phyloP scores from a whole-genome alignment of 2,113 vertebrate genomes.

The Balaeniceps rex region DNA sequence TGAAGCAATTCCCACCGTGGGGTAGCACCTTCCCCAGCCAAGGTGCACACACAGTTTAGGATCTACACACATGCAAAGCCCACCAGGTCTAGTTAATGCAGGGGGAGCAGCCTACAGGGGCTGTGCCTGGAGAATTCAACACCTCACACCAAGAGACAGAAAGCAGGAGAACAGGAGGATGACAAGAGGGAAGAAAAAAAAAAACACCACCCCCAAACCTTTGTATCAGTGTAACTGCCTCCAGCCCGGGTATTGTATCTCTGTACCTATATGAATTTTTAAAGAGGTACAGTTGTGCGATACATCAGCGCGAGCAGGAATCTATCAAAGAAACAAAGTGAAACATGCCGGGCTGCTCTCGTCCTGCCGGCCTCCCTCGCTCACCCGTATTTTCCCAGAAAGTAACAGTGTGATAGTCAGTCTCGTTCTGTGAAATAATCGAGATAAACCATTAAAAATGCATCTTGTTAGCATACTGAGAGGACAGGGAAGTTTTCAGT shows the following conservation, averaged over 20 bases:
- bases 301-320: not conserved
- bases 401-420: not conserved
- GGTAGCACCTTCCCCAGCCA: not conserved
- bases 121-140: not conserved
- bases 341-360: not conserved
- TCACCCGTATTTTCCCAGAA: not conserved
- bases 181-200: not conserved
- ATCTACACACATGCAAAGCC: not conserved
- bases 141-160: not conserved
- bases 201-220: not conserved
- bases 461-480: not conserved
- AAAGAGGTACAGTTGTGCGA: not conserved
- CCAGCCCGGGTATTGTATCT: not conserved
- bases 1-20: not conserved
- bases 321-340: not conserved
- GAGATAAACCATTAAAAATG: not conserved
- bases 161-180: not conserved
- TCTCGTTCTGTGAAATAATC: not conserved
- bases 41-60: not conserved
- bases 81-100: not conserved
- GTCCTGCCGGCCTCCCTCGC: not conserved
- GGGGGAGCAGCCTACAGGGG: not conserved
- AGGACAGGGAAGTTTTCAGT: not conserved
- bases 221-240: not conserved
- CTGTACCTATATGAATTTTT: not conserved